These are phyloP conservation scores for Pseudotriccus pelzelni DNA, from an alignment of 2,797 vertebrate species.

Conservation along the genomic window DNA sequence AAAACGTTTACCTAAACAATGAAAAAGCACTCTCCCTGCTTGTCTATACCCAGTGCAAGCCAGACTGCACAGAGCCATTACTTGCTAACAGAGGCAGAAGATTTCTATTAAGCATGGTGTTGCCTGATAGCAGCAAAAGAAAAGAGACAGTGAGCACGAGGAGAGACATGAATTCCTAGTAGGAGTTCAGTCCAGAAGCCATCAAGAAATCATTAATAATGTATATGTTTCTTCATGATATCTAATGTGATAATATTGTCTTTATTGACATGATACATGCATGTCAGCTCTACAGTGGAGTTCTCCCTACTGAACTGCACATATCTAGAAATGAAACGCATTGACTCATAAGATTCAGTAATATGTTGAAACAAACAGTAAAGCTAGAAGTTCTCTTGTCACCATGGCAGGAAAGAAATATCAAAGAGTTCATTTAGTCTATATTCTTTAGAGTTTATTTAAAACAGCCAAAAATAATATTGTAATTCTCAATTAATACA, in stretches of 20 bases:
- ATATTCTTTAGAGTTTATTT: not conserved
- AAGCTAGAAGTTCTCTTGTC: not conserved
- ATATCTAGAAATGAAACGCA: not conserved
- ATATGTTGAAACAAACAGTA: not conserved
- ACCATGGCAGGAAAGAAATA: not conserved
- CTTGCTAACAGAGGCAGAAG: conserved; percentile 2
- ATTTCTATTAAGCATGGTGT: conserved; percentile 33
- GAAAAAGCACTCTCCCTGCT: not conserved
- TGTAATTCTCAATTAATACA: not conserved
- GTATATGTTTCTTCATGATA: not conserved
- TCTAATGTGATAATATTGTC: not conserved
- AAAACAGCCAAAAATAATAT: not conserved
- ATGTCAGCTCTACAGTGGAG: not conserved
- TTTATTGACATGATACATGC: not conserved
- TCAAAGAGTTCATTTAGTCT: not conserved
- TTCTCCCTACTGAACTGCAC: not conserved
- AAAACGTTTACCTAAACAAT: conserved; percentile 27
- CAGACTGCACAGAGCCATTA: conserved; percentile 15
- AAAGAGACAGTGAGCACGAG: not conserved
- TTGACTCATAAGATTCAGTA: not conserved
- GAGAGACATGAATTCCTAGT: not conserved
- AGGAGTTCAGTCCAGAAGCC: not conserved
- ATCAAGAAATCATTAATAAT: conserved; percentile 7
- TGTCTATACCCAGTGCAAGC: not conserved
- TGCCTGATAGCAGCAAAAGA: conserved; percentile 19